These are phyloP conservation scores for Hippocampus abdominalis DNA, from an alignment of 2,113 vertebrate genomes.

Conservation along the genomic window DNA sequence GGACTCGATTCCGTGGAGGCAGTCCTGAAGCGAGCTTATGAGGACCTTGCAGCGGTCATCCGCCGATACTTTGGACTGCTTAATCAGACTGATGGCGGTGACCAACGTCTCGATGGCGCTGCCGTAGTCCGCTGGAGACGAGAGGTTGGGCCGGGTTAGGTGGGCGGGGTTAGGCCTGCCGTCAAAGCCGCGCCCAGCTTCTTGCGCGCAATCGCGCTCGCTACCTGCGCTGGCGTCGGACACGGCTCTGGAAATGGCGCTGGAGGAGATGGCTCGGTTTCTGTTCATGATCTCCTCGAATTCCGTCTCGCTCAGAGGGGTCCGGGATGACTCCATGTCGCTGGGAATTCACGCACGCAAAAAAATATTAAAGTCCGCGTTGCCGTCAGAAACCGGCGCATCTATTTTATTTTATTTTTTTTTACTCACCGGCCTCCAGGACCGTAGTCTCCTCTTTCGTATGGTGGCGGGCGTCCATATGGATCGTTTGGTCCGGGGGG, in stretches of 20 bases:
- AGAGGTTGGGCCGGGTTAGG: background rate
- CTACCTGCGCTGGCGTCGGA: conserved; percentile 97
- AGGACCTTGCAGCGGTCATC: conserved; percentile 98
- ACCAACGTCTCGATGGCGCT: conserved; percentile 98
- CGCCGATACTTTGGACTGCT: conserved; percentile 97
- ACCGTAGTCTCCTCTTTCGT: conserved; percentile 94
- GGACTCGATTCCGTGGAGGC: conserved; percentile 97
- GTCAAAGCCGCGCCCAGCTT: background rate
- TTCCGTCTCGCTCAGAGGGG: conserved; percentile 94
- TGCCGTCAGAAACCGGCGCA: too few relatives aligned
- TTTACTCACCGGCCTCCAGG: conserved; percentile 86
- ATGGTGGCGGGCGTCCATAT: conserved; percentile 91
- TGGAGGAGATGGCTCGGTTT: conserved; percentile 96
- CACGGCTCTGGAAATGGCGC: conserved; percentile 96
- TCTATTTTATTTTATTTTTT: background rate
- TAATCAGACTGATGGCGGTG: conserved; percentile 98
- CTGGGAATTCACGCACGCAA: conserved; percentile 58
- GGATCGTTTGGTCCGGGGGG: conserved; percentile 90
- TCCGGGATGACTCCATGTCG: conserved; percentile 93
- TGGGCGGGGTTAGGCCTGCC: background rate
- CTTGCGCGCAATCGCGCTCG: background rate
- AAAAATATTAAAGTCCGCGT: background rate
- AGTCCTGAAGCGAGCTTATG: conserved; percentile 98
- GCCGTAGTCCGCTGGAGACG: conserved; percentile 87
- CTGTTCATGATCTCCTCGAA: conserved; percentile 99